Percentiles rank a stretch among this genome's conserved stretches.
phyloP scores from a whole-genome alignment of 2,113 vertebrate species.

The Nannobrachium achirus region DNA sequence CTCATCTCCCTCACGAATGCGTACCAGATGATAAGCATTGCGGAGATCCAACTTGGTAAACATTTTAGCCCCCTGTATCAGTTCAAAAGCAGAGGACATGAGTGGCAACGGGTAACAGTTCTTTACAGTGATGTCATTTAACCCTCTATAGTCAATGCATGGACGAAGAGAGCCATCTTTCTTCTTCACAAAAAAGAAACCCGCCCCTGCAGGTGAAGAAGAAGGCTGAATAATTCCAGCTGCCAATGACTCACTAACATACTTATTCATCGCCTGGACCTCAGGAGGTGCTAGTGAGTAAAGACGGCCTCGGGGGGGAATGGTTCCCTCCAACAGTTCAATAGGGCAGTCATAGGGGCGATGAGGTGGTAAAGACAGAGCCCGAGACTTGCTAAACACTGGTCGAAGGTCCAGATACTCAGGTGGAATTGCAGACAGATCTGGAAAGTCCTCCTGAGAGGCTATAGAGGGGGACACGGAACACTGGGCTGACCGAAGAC shows the following conservation, averaged over 20 bases:
- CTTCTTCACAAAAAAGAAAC: constrained; percentile 1
- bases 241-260: neutral
- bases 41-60: neutral
- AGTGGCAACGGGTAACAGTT: neutral
- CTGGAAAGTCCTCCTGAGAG: neutral
- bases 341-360: constrained; percentile 1
- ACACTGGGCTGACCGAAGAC: neutral
- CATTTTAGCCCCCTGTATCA: neutral
- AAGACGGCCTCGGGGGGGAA: neutral
- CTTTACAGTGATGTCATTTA: constrained; percentile 1
- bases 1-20: neutral
- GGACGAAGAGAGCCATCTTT: neutral
- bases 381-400: neutral
- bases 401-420: neutral
- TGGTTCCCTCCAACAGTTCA: neutral
- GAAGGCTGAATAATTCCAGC: neutral
- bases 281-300: neutral
- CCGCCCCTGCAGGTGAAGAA: neutral
- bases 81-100: neutral
- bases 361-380: neutral
- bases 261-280: neutral
- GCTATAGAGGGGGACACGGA: neutral
- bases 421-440: neutral
- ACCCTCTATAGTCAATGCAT: too few relatives aligned
- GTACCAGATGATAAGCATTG: constrained; percentile 7